These are phyloP conservation scores for Drosophila demipolita DNA, from an alignment of 2,888 invertebrate species.

Conservation along the genomic window DNA sequence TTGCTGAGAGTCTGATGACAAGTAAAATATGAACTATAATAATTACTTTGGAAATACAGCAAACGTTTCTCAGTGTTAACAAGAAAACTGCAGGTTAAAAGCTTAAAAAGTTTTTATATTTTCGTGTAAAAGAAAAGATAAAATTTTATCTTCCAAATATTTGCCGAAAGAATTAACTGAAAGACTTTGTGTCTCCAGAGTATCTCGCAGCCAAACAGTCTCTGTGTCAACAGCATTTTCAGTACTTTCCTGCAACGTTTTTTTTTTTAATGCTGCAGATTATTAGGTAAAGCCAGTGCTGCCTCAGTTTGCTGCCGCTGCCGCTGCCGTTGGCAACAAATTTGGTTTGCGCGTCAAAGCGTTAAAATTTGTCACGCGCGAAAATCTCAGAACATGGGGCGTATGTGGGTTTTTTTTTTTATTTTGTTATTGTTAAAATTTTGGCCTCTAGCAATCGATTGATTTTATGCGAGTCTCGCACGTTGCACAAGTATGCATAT, in stretches of 20 bases:
- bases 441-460: constrained; percentile 65
- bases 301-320: constrained; percentile 21
- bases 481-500: constrained; percentile 3
- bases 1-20: not conserved
- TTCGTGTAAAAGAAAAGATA: not conserved
- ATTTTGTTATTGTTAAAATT: constrained; percentile 20
- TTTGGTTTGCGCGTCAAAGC: constrained; percentile 67
- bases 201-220: not conserved
- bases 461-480: constrained; percentile 38
- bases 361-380: constrained; percentile 79
- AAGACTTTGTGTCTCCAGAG: not conserved
- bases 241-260: not conserved
- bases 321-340: constrained; percentile 56
- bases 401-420: constrained; percentile 55
- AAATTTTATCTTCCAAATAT: not conserved
- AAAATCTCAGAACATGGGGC: constrained; percentile 40
- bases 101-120: not conserved
- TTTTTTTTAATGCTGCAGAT: constrained; percentile 54
- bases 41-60: not conserved
- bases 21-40: not conserved
- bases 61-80: not conserved
- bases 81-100: not conserved
- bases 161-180: not conserved
- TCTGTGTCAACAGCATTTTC: too few relatives aligned
- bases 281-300: constrained; percentile 55